Conservation (phyloP, 2,113 vertebrate genomes). For the Microcebus griseorufus region DNA sequence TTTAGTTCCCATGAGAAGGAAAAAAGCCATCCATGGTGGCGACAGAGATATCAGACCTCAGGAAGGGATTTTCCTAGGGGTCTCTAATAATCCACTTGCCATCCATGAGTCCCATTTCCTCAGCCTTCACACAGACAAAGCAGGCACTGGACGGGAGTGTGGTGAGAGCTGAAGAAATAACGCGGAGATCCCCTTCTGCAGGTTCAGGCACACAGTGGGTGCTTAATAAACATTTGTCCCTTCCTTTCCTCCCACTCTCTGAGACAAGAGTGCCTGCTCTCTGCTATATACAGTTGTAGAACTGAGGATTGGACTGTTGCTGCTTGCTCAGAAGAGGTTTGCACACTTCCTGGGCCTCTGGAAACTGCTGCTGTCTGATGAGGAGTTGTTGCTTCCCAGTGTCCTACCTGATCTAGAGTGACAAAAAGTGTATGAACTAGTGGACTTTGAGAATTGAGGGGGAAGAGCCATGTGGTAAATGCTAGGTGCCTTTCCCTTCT, state of each 20-base stretch:
- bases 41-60: not conserved
- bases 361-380: not conserved
- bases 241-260: not conserved
- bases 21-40: not conserved
- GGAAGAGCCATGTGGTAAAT: not conserved
- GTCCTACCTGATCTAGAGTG: not conserved
- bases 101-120: not conserved
- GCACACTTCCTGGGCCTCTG: not conserved
- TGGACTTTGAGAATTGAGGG: not conserved
- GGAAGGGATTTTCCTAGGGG: not conserved
- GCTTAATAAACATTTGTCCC: not conserved
- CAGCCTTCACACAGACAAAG: not conserved
- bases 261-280: not conserved
- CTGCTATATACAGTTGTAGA: not conserved
- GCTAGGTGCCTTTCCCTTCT: not conserved
- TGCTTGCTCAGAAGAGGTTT: not conserved
- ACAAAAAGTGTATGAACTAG: not conserved
- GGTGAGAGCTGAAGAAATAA: not conserved
- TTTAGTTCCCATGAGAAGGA: not conserved
- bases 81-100: not conserved
- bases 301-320: not conserved
- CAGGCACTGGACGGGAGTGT: not conserved
- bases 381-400: not conserved
- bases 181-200: not conserved
- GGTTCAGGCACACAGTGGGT: not conserved